Conservation (phyloP, 2,888 invertebrate genomes). For the Fragum sueziense region DNA sequence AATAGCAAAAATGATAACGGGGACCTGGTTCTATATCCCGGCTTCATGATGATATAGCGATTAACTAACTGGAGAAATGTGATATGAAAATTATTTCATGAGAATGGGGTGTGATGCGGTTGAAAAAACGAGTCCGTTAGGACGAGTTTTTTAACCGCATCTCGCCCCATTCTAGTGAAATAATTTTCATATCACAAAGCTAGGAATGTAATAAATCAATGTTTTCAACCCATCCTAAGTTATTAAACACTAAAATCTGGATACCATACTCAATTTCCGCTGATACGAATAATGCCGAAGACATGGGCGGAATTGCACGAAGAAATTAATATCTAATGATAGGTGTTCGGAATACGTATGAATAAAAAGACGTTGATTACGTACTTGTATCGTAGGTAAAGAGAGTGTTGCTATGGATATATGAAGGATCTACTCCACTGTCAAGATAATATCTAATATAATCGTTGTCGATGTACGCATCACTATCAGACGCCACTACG, state of each 20-base stretch:
- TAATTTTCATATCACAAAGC: no score
- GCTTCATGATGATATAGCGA: no score
- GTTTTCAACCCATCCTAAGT: neutral
- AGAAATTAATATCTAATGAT: neutral
- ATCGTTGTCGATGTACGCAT: slow-evolving; percentile 2
- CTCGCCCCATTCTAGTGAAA: no score
- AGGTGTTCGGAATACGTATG: neutral
- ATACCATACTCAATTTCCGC: neutral
- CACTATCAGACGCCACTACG: slow-evolving; percentile 16
- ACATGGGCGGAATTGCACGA: neutral
- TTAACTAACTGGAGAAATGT: no score
- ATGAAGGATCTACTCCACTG: slow-evolving; percentile 4
- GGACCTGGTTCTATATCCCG: neutral
- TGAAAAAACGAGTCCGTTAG: no score
- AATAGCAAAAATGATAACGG: no score
- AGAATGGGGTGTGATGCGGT: no score
- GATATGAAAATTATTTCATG: no score
- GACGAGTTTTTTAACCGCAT: no score
- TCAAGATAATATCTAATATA: neutral
- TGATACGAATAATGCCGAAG: neutral
- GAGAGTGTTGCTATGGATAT: slow-evolving; percentile 20
- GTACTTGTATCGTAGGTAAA: slow-evolving; percentile 26
- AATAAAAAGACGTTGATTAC: no score
- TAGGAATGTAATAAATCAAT: neutral
- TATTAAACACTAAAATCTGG: neutral